Evolutionary conservation across 2,113 vertebrate genomes (phyloP).

Genomic region (Asarcornis scutulata): DNA sequence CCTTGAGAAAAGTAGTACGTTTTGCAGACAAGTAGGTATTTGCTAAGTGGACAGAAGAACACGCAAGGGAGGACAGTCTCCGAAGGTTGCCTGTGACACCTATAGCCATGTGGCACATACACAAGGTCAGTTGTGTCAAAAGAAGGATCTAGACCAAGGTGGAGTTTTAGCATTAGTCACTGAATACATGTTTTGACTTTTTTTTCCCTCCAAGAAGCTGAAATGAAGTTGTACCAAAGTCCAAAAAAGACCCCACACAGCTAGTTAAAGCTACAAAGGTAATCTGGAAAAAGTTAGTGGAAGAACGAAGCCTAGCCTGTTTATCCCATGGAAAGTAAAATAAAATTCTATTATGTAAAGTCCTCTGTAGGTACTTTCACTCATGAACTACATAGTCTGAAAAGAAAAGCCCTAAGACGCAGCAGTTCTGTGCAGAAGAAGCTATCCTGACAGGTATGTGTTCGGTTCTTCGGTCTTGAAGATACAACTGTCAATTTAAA

Average conservation of each 20-base stretch:
- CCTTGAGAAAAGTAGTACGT: neutral
- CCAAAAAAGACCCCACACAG: neutral
- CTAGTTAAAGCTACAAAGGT: neutral
- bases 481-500: neutral
- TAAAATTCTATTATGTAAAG: neutral
- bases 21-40: neutral
- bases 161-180: neutral
- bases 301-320: neutral
- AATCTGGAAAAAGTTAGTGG: neutral
- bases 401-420: neutral
- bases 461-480: neutral
- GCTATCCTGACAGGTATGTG: neutral
- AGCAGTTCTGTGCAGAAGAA: neutral
- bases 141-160: neutral
- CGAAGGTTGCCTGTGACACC: neutral
- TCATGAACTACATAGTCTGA: neutral
- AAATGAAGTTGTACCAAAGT: neutral
- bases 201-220: neutral
- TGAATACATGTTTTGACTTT: neutral
- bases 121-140: neutral
- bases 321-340: neutral
- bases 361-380: neutral
- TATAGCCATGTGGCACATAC: too few relatives aligned
- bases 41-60: neutral
- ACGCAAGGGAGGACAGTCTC: neutral